Percentiles rank a stretch among this genome's conserved stretches.
Conservation (phyloP, 2,888 invertebrate genomes). For the Chrysomela aeneicollis region DNA sequence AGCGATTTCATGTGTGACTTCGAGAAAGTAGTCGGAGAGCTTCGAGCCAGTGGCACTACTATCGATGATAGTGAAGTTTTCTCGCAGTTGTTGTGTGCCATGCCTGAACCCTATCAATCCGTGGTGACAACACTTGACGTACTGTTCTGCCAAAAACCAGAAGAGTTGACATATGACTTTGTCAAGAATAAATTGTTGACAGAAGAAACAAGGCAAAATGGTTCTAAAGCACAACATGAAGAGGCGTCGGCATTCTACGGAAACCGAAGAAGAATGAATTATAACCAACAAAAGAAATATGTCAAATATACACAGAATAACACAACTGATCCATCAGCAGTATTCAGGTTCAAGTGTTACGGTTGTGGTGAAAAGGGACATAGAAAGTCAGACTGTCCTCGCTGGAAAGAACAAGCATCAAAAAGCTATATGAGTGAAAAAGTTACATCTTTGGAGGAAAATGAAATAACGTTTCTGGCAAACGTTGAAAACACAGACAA, state of each 20-base stretch:
- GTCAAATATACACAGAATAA: no score
- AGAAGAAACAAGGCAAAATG: conserved; percentile 1
- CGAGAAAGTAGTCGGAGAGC: background rate
- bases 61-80: conserved; percentile 12
- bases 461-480: conserved; percentile 3
- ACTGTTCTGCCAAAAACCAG: conserved; percentile 1
- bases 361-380: background rate
- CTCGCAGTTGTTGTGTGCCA: conserved; percentile 16
- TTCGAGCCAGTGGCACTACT: background rate
- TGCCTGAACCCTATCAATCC: conserved; percentile 22
- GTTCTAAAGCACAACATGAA: background rate
- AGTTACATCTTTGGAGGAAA: background rate
- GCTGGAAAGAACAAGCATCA: background rate
- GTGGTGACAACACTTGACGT: conserved; percentile 19
- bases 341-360: background rate
- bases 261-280: background rate
- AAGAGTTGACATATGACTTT: background rate
- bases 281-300: background rate
- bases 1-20: background rate
- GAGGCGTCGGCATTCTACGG: background rate
- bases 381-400: background rate
- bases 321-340: background rate
- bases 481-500: background rate
- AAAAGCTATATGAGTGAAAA: background rate
- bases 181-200: conserved; percentile 1